Evolutionary conservation across 2,797 vertebrate genomes (phyloP).

Genomic region (Ambastaia sidthimunki): DNA sequence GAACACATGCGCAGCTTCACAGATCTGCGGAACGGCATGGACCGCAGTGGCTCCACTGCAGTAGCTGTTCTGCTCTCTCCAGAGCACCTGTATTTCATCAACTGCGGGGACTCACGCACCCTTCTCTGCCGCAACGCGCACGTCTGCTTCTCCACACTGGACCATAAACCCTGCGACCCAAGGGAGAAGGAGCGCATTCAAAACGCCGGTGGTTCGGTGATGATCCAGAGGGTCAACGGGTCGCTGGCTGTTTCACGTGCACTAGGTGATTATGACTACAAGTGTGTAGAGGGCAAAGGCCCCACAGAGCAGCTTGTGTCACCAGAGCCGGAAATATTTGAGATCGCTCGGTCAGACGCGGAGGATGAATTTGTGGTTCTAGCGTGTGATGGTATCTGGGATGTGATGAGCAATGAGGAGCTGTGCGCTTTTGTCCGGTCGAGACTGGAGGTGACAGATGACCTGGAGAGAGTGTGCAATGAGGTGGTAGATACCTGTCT

Average conservation of each 20-base stretch:
- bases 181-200: conserved; percentile 97
- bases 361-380: conserved; percentile 96
- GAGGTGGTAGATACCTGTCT: conserved; percentile 99
- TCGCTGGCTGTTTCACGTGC: conserved; percentile 97
- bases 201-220: conserved; percentile 98
- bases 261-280: conserved; percentile 98
- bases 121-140: conserved; percentile 91
- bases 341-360: conserved; percentile 88
- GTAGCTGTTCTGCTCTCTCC: conserved; percentile 94
- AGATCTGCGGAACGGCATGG: conserved; percentile 96
- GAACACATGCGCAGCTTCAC: conserved; percentile 99
- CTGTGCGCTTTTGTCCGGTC: conserved; percentile 95
- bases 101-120: conserved; percentile 96
- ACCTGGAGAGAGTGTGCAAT: conserved; percentile 98
- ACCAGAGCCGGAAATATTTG: conserved; percentile 96
- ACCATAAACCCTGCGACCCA: conserved; percentile 99
- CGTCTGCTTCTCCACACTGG: conserved; percentile 96
- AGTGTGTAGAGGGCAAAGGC: conserved; percentile 97
- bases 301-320: conserved; percentile 99
- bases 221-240: conserved; percentile 98
- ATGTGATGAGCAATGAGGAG: conserved; percentile 99
- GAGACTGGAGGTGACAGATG: conserved; percentile 92
- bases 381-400: conserved; percentile 99
- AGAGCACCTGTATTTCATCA: conserved; percentile 94
- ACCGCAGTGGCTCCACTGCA: conserved; percentile 98